Base-by-base conservation (phyloP, 2,888 invertebrate genomes). In the Cynaeus angustus region DNA sequence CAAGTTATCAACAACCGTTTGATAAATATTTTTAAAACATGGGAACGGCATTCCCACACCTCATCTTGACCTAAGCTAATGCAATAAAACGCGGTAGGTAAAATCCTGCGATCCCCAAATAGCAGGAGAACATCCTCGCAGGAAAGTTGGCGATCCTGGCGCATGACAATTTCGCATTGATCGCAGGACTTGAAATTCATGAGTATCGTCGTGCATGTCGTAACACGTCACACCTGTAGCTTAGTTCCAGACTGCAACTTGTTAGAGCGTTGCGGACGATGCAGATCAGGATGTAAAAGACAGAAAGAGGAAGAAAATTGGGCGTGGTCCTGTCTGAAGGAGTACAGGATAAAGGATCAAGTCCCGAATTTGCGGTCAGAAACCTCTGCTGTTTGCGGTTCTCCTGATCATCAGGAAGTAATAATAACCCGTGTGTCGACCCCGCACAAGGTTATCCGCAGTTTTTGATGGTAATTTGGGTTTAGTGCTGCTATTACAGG, bases 401-500 rank as follows among this genome's bases (percentile, higher is more conserved):
- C 81, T 81, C 83, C 83, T 81, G 81, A 71, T 81, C 75, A 72
- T 64, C 68, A 66, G 72, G 72, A 77, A 74, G 81, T 80, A 78
- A 81, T 78, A 78, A 80, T 80, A 82, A 80, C 81, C 82, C 80
- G 80, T 78, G 79, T 80, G 79, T 79, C 81, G 82, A 82, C 83
- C 83, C 81, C 80, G 78, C 76, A 82, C 82, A 83, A 83, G 83
- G 82, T 82, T 82, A 78, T 68, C 55, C 21, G 66, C 62, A 38
- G 52, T 50, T 68, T 66, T 66, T 41, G 33, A 30, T 58, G 56
- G 16, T 64, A 43, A 46, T 26, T 13, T 46, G 45, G 46, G n/a
- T 56, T 43, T 43, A 13, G 26, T 56, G 37, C 41, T 21, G 4
- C 21, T 21, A 21, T 21, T 21, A 21, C 1, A 16, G 16, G 14